These are phyloP conservation scores for Reticulitermes lucifugus DNA, from an alignment of 2,888 invertebrate species.

Conservation along the genomic window DNA sequence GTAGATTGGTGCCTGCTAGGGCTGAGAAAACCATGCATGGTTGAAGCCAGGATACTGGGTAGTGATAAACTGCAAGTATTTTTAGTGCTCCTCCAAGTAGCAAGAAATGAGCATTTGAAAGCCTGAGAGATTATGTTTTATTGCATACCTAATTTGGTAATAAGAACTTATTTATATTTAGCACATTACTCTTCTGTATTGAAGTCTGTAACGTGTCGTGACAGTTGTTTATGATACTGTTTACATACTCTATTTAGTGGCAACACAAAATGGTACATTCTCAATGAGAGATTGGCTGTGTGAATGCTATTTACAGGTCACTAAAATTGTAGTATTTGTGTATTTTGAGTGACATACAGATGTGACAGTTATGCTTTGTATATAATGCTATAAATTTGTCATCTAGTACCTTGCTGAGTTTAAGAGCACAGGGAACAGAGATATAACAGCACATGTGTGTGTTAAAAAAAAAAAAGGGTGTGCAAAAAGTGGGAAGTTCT, in stretches of 20 bases:
- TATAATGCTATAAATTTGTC: background rate
- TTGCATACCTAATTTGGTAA: slow-evolving; percentile 1
- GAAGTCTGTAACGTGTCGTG: background rate
- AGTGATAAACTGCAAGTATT: background rate
- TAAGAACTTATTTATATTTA: background rate
- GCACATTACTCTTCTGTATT: background rate
- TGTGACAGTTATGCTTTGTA: background rate
- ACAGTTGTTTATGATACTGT: background rate
- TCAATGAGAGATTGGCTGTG: background rate
- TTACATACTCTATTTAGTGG: background rate
- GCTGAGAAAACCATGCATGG: slow-evolving; percentile 1
- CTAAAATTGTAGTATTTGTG: background rate
- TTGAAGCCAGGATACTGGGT: background rate
- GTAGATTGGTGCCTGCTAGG: slow-evolving; percentile 7
- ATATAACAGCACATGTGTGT: background rate
- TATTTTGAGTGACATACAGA: background rate
- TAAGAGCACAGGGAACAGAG: slow-evolving; percentile 2
- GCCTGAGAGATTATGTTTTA: slow-evolving; percentile 14
- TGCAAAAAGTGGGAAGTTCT: too few species aligned
- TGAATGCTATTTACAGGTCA: background rate
- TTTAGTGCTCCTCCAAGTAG: background rate
- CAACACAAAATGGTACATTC: background rate
- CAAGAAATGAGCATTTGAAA: slow-evolving; percentile 20
- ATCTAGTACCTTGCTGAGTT: background rate
- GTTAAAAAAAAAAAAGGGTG: background rate